phyloP scores from a whole-genome alignment of 53 echinoderm and acorn worm species.

The Paelopatides confundens region DNA sequence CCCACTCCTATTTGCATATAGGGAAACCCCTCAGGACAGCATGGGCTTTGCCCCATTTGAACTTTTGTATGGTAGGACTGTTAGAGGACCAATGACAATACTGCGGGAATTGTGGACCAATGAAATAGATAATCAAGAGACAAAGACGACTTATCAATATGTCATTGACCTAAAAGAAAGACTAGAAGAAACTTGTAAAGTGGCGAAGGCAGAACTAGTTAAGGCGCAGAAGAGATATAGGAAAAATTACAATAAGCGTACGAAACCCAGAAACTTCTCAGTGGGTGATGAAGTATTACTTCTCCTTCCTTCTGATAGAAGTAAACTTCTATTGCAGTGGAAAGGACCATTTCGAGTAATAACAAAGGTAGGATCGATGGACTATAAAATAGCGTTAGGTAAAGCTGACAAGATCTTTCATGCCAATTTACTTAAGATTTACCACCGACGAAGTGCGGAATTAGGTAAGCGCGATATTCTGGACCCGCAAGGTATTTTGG shows the following conservation, averaged over 20 bases:
- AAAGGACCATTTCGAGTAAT: too few species aligned
- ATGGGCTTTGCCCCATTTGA: slow-evolving; percentile 22
- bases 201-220: background rate
- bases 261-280: slow-evolving; percentile 47
- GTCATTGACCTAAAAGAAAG: slow-evolving; percentile 23
- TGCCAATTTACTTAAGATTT: too few species aligned
- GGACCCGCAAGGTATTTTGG: too few species aligned
- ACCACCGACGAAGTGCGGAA: slow-evolving; percentile 46
- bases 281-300: slow-evolving; percentile 67
- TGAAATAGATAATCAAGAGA: background rate
- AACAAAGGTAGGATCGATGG: slow-evolving; percentile 61
- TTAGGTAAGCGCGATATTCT: slow-evolving; percentile 30
- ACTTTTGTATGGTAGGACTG: background rate
- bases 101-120: slow-evolving; percentile 1
- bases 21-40: slow-evolving; percentile 34
- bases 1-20: slow-evolving; percentile 14
- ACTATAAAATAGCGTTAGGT: too few species aligned
- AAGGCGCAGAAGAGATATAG: background rate
- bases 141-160: slow-evolving; percentile 45
- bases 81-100: background rate
- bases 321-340: too few species aligned
- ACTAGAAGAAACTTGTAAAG: slow-evolving; percentile 24
- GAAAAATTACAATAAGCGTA: slow-evolving; percentile 45
- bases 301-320: slow-evolving; percentile 58
- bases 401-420: too few species aligned